Percentiles rank a stretch among this genome's conserved stretches.
These are phyloP conservation scores for Lithophane semibrunnea DNA, from an alignment of 2,888 invertebrate species.

Conservation along the genomic window DNA sequence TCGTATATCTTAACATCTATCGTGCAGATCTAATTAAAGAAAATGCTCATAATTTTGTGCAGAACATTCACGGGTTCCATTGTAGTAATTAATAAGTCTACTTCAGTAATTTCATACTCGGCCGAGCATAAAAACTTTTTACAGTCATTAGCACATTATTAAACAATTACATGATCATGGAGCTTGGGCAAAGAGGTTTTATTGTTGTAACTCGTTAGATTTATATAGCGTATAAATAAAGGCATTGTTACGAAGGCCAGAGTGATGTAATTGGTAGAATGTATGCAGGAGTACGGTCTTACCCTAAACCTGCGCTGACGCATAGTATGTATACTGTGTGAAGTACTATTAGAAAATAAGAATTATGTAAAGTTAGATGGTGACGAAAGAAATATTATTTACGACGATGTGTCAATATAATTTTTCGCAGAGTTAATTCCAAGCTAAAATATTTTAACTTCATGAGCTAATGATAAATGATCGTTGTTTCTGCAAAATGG, in stretches of 20 bases:
- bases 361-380: background rate
- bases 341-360: background rate
- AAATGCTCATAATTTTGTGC: constrained; percentile 29
- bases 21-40: constrained; percentile 15
- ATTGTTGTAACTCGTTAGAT: constrained; percentile 31
- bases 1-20: background rate
- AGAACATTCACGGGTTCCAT: constrained; percentile 19
- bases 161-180: constrained; percentile 55
- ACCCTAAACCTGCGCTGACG: constrained; percentile 26
- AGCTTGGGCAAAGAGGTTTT: constrained; percentile 33
- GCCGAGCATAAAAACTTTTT: constrained; percentile 54
- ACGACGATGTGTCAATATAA: background rate
- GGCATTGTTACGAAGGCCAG: constrained; percentile 41
- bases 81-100: constrained; percentile 12
- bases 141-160: constrained; percentile 49
- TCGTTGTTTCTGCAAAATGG: background rate
- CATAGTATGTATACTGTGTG: background rate
- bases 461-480: background rate
- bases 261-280: constrained; percentile 49
- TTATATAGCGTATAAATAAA: constrained; percentile 43
- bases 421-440: background rate
- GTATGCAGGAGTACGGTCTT: constrained; percentile 36
- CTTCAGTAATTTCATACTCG: constrained; percentile 50
- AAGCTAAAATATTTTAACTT: background rate
- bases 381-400: no score